phyloP scores from a whole-genome alignment of 2,888 invertebrate genomes.

The Drosophila cognata region DNA sequence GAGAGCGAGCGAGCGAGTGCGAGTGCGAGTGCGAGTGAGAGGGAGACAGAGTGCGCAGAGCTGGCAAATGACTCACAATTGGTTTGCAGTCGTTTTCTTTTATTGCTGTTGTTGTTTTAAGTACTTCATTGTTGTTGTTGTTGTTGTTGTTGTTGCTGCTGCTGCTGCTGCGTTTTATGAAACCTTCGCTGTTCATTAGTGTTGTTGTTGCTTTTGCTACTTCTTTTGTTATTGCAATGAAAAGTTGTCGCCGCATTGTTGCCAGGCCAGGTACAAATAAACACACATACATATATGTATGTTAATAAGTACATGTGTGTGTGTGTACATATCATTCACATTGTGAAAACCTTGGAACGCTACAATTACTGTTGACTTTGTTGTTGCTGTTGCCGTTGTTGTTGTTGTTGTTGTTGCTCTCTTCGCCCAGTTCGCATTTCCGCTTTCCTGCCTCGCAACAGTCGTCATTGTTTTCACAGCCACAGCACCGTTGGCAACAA shows the following conservation, averaged over 20 bases:
- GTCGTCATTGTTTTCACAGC: constrained; percentile 68
- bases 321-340: constrained; percentile 62
- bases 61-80: constrained; percentile 76
- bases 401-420: constrained; percentile 53
- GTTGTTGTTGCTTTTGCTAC: constrained; percentile 46
- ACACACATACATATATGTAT: constrained; percentile 28
- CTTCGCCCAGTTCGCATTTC: constrained; percentile 74
- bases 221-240: constrained; percentile 65
- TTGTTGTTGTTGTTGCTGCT: constrained; percentile 32
- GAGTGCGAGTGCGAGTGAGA: neutral
- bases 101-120: constrained; percentile 60
- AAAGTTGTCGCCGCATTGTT: constrained; percentile 72
- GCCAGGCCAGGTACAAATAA: constrained; percentile 70
- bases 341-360: constrained; percentile 77
- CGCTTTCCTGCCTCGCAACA: constrained; percentile 75
- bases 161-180: constrained; percentile 69
- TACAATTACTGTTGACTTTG: constrained; percentile 76
- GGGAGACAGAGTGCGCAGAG: constrained; percentile 21
- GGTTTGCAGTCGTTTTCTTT: constrained; percentile 60
- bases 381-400: constrained; percentile 40
- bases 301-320: constrained; percentile 2
- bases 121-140: constrained; percentile 60
- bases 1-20: neutral
- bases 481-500: constrained; percentile 70
- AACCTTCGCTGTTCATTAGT: constrained; percentile 74